phyloP scores from a whole-genome alignment of 2,797 vertebrate species.

The Dryobates pubescens region DNA sequence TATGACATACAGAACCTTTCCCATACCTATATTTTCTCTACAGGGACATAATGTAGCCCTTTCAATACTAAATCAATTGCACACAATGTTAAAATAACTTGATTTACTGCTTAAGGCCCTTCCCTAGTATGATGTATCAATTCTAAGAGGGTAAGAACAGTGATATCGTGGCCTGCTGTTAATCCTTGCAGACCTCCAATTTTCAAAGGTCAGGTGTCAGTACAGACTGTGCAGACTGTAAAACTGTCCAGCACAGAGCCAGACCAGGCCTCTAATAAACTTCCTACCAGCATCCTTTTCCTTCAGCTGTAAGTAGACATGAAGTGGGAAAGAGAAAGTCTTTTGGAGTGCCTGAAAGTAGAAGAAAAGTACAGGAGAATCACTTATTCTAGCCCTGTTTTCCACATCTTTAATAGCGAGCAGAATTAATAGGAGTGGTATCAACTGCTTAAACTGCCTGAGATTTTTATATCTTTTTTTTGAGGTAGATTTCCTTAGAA shows the following conservation, averaged over 20 bases:
- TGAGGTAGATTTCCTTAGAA: neutral
- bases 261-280: neutral
- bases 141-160: neutral
- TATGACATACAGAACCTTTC: slow-evolving; percentile 21
- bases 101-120: slow-evolving; percentile 51
- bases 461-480: neutral
- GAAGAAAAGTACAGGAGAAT: neutral
- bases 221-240: neutral
- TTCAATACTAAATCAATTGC: slow-evolving; percentile 53
- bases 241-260: neutral
- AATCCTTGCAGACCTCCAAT: neutral
- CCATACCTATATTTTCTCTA: slow-evolving; percentile 41
- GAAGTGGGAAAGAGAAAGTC: neutral
- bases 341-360: neutral
- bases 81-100: slow-evolving; percentile 28
- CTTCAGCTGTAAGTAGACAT: neutral
- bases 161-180: neutral
- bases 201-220: neutral
- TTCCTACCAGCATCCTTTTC: neutral
- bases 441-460: neutral
- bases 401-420: neutral
- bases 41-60: slow-evolving; percentile 30
- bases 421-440: neutral
- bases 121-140: neutral
- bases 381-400: neutral